These are phyloP conservation scores for Morus bassanus DNA, from an alignment of 2,797 vertebrate species.

Conservation along the genomic window DNA sequence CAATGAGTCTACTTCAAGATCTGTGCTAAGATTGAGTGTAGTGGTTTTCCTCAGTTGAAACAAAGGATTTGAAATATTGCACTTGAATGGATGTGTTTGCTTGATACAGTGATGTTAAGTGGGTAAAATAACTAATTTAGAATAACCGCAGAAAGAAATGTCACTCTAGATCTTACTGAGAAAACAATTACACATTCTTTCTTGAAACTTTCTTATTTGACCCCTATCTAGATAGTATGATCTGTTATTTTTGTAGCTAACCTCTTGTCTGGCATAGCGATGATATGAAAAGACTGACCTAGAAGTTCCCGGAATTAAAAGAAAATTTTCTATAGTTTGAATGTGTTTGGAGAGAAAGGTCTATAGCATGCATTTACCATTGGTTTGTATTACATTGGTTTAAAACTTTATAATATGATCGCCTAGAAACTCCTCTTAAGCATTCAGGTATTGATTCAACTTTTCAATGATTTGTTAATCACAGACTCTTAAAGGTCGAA, in stretches of 20 bases:
- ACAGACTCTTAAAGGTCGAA: slow-evolving; percentile 22
- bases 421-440: not conserved
- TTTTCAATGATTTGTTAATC: slow-evolving; percentile 44
- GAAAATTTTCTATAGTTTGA: not conserved
- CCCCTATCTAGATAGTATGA: not conserved
- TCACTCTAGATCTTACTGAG: not conserved
- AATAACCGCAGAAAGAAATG: not conserved
- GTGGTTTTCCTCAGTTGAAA: not conserved
- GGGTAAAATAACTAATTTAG: not conserved
- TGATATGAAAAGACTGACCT: not conserved
- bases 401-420: not conserved
- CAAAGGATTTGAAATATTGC: not conserved
- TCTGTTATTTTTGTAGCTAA: not conserved
- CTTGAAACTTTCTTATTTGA: not conserved
- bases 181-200: not conserved
- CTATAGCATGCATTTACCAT: not conserved
- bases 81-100: not conserved
- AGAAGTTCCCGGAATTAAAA: not conserved
- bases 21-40: not conserved
- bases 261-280: not conserved
- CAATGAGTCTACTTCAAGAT: not conserved
- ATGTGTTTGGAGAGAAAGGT: not conserved
- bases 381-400: not conserved
- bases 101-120: not conserved
- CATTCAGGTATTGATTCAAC: slow-evolving; percentile 6